Evolutionary conservation across 2,797 vertebrate species (phyloP), one percentile per base, ranked within the genome.

Genomic region (Iguana delicatissima): DNA sequence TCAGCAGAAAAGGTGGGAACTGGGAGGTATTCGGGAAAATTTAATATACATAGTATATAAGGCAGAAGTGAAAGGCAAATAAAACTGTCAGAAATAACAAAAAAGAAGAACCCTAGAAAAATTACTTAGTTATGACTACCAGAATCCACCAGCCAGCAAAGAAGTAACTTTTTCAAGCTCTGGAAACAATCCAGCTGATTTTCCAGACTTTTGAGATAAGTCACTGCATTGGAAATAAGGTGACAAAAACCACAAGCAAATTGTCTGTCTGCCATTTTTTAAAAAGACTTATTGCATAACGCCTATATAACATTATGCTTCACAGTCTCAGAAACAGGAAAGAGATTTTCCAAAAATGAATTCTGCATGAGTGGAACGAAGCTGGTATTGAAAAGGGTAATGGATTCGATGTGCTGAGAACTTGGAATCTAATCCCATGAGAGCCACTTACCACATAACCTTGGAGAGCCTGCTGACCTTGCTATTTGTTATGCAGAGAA

Each of bases 391-490:
- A 52, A n/a, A 10, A 55, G 80, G 18, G 46, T 32, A 67, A 84
- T 57, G n/a, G 80, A 77, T 84, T 42, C 67, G 18, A 59, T 57
- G 13, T 46, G 57, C 46, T 32, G 46, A 84, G 32, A 69, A 79
- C 13, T 64, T 77, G 72, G 82, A 62, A 35, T 83, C 29, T 52
- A 76, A 67, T 83, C 55, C 55, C 72, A 79, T 8, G 59, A 87
- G 80, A 55, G 64, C 26, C 35, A 69, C 80, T 89, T 89, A 84
- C 42, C 72, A 76, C 9, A 12, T 89, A 89, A 76, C 80, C 69
- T 89, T 89, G 55, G 38, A 13, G 82, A 87, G 35, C 29, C 38
- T 2, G 35, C n/a, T 83, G 72, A 87, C 46, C 72, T 83, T 90
- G 50, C 76, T 24, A 42, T 80, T 69, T 79, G 84, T 86, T 55